Evolutionary conservation across 2,113 vertebrate species (phyloP).

Genomic region (Myotis yumanensis): DNA sequence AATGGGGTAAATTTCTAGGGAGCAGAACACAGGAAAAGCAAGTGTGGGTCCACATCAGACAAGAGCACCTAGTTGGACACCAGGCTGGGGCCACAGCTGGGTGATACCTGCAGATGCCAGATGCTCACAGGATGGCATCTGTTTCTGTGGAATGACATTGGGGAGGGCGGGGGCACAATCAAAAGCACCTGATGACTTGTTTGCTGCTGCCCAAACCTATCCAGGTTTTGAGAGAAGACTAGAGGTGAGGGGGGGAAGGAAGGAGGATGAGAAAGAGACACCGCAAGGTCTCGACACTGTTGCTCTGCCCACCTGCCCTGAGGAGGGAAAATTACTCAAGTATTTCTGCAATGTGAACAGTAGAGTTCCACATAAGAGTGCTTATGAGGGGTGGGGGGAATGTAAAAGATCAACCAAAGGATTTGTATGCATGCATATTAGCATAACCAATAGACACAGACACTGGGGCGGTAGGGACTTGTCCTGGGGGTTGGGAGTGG

Average conservation of each 20-base stretch:
- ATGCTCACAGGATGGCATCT: too few relatives aligned
- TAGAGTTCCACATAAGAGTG: not conserved
- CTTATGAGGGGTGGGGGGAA: too few relatives aligned
- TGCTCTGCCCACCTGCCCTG: not conserved
- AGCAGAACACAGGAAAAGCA: not conserved
- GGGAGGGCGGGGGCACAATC: too few relatives aligned
- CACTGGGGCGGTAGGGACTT: too few relatives aligned
- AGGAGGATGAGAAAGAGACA: not conserved
- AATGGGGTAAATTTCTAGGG: not conserved
- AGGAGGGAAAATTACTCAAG: not conserved
- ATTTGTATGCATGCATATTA: too few relatives aligned
- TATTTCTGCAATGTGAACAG: not conserved
- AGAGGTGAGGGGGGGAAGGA: too few relatives aligned
- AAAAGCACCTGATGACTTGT: not conserved
- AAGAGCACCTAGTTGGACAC: not conserved
- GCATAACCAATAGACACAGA: too few relatives aligned
- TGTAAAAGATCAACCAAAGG: too few relatives aligned
- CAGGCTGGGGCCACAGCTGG: rapidly evolving
- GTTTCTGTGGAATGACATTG: not conserved
- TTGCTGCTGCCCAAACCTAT: not conserved
- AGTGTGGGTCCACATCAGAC: not conserved
- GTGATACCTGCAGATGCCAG: not conserved
- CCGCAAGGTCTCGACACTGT: not conserved
- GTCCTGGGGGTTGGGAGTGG: too few relatives aligned
- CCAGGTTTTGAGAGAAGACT: not conserved